Percentiles rank a stretch among this genome's conserved stretches.
Evolutionary conservation across 2,888 invertebrate genomes (phyloP).

Genomic region (Chouioia cunea): DNA sequence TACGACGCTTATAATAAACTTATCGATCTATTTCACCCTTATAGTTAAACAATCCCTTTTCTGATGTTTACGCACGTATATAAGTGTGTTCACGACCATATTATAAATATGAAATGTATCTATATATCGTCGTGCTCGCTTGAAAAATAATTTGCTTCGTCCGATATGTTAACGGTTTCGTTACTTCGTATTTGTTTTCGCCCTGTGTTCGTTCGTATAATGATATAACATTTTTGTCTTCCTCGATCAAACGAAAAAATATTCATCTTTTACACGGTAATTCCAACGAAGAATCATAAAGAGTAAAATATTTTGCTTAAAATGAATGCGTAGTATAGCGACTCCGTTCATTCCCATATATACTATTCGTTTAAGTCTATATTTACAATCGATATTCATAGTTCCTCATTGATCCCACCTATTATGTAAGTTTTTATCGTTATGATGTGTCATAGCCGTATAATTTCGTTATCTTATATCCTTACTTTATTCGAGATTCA

Average conservation of each 20-base stretch:
- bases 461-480: slow-evolving; percentile 43
- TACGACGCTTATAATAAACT: slow-evolving; percentile 44
- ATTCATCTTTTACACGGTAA: slow-evolving; percentile 11
- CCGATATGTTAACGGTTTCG: slow-evolving; percentile 47
- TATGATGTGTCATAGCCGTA: slow-evolving; percentile 64
- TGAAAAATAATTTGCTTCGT: slow-evolving; percentile 52
- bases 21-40: slow-evolving; percentile 49
- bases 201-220: slow-evolving; percentile 40
- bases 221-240: slow-evolving; percentile 18
- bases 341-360: slow-evolving; percentile 14
- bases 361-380: slow-evolving; percentile 48
- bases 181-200: slow-evolving; percentile 40
- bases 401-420: slow-evolving; percentile 65
- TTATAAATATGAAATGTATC: slow-evolving; percentile 25
- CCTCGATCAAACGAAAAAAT: slow-evolving; percentile 30
- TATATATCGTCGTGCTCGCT: slow-evolving; percentile 26
- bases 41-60: slow-evolving; percentile 50
- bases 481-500: background rate
- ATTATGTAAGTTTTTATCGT: slow-evolving; percentile 63
- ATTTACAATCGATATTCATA: slow-evolving; percentile 63
- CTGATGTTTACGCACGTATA: slow-evolving; percentile 21
- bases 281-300: slow-evolving; percentile 17
- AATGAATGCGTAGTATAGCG: slow-evolving; percentile 10
- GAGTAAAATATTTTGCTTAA: slow-evolving; percentile 13
- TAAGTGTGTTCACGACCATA: slow-evolving; percentile 20